Evolutionary conservation across 2,888 invertebrate species (phyloP).

Genomic region (Idaea biselata): DNA sequence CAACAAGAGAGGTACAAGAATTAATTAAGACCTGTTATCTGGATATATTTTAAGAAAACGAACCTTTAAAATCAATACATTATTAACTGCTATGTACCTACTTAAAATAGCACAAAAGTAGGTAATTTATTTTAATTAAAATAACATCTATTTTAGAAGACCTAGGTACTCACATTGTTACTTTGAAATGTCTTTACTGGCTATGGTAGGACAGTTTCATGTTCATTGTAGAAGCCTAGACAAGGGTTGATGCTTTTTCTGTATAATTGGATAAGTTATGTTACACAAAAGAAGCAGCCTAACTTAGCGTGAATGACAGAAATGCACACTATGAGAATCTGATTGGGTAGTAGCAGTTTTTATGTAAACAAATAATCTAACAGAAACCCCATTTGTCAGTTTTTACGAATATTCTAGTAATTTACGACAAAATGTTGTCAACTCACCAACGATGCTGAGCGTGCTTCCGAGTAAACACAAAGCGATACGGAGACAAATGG

Average conservation of each 20-base stretch:
- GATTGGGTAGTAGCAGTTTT: background rate
- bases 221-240: background rate
- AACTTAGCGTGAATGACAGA: background rate
- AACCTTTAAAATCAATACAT: no score
- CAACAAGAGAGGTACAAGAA: background rate
- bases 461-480: slow-evolving; percentile 68
- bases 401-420: background rate
- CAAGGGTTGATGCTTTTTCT: background rate
- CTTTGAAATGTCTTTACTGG: background rate
- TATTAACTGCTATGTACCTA: no score
- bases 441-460: slow-evolving; percentile 69
- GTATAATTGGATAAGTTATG: no score
- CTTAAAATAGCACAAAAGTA: background rate
- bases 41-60: background rate
- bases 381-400: no score
- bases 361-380: background rate
- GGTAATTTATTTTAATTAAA: background rate
- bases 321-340: background rate
- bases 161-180: no score
- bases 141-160: no score
- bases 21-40: background rate
- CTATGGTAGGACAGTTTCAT: background rate
- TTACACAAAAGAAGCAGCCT: background rate
- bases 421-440: slow-evolving; percentile 7
- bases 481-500: slow-evolving; percentile 64